These are phyloP conservation scores for Eulemur macaco DNA, from an alignment of 2,113 vertebrate species.

Conservation along the genomic window DNA sequence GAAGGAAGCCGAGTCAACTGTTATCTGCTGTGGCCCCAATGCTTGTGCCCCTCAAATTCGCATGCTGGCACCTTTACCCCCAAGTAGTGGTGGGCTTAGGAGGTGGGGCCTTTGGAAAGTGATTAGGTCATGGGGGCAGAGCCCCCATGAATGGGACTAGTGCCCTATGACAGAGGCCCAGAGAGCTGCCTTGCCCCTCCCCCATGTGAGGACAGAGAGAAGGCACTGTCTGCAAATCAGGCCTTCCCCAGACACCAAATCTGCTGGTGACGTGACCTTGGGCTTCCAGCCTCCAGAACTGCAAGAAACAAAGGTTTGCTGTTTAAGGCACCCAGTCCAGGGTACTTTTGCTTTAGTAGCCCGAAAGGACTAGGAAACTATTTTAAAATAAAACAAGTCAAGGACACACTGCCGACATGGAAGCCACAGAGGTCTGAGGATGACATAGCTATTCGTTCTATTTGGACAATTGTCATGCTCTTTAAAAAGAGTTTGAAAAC, in stretches of 20 bases:
- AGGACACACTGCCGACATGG: fast-evolving
- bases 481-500: not conserved
- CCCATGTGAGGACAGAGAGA: not conserved
- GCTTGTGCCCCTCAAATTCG: not conserved
- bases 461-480: not conserved
- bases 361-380: not conserved
- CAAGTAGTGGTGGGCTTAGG: not conserved
- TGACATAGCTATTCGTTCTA: fast-evolving
- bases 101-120: not conserved
- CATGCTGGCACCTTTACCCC: not conserved
- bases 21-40: not conserved
- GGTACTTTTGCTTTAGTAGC: not conserved
- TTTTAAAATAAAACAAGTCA: not conserved
- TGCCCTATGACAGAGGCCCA: not conserved
- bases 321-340: not conserved
- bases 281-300: not conserved
- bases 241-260: not conserved
- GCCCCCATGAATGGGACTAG: not conserved
- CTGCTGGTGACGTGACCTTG: not conserved
- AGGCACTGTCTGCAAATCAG: fast-evolving
- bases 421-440: not conserved
- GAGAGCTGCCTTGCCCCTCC: not conserved
- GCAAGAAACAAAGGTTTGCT: not conserved
- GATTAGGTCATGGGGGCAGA: not conserved
- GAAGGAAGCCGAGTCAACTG: not conserved